phyloP scores from a whole-genome alignment of 2,113 vertebrate genomes.

The Equus przewalskii region DNA sequence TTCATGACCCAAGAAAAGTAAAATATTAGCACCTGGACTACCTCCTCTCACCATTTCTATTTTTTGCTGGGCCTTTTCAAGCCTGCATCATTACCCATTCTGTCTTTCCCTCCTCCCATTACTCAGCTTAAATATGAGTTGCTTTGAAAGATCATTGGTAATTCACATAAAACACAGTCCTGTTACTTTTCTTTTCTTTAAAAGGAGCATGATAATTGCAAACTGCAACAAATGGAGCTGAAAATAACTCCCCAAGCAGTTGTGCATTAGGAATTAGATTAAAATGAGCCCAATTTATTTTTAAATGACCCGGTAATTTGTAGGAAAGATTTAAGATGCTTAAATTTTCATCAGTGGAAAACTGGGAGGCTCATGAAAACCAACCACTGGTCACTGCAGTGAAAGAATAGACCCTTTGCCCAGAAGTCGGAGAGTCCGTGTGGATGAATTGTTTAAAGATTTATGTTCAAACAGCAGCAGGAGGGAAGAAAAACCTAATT shows the following conservation, averaged over 20 bases:
- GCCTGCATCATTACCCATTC: constrained; percentile 26
- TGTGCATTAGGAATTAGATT: constrained; percentile 88
- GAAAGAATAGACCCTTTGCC: not conserved
- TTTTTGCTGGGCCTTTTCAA: constrained; percentile 38
- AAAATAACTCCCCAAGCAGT: constrained; percentile 89
- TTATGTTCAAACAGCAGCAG: not conserved
- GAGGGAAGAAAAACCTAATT: constrained; percentile 7
- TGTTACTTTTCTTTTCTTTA: constrained; percentile 86
- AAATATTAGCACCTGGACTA: constrained; percentile 49
- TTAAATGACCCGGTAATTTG: constrained; percentile 88
- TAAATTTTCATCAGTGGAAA: constrained; percentile 84
- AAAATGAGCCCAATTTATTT: constrained; percentile 88
- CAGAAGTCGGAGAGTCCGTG: not conserved
- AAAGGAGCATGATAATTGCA: constrained; percentile 86
- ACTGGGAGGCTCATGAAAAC: constrained; percentile 62
- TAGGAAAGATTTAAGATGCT: constrained; percentile 77
- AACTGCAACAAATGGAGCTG: constrained; percentile 87
- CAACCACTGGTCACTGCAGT: not conserved
- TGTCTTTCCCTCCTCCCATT: constrained; percentile 66
- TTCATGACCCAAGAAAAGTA: constrained; percentile 46
- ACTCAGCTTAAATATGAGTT: constrained; percentile 81
- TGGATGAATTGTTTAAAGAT: constrained; percentile 23
- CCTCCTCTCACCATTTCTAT: not conserved
- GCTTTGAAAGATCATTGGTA: constrained; percentile 77
- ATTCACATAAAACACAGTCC: constrained; percentile 84